Evolutionary conservation across 2,797 vertebrate species (phyloP).

Genomic region (Apogon talboti): DNA sequence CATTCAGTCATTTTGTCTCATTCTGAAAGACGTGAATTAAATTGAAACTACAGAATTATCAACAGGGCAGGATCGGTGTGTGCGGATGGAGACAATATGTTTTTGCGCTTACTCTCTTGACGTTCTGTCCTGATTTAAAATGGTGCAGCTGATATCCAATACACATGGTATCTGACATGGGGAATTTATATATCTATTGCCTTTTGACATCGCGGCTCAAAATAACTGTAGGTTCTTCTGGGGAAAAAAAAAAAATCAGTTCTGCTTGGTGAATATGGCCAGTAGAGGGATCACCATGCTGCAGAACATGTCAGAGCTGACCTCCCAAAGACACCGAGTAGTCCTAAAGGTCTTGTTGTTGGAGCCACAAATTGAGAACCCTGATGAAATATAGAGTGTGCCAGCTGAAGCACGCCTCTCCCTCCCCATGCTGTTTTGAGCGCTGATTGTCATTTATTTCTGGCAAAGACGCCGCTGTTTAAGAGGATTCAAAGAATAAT

Average conservation of each 20-base stretch:
- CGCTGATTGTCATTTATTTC: constrained; percentile 26
- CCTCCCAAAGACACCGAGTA: constrained; percentile 28
- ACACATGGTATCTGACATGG: constrained; percentile 77
- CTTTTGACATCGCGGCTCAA: constrained; percentile 79
- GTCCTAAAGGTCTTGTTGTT: constrained; percentile 54
- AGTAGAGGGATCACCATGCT: constrained; percentile 39
- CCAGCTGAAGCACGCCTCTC: constrained; percentile 57
- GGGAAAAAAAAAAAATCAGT: background rate
- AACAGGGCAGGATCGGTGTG: constrained; percentile 61
- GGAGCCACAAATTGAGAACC: constrained; percentile 54
- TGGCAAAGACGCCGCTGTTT: constrained; percentile 31
- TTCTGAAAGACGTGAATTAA: constrained; percentile 69
- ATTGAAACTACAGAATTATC: constrained; percentile 73
- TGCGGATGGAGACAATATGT: constrained; percentile 19
- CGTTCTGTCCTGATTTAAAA: constrained; percentile 77
- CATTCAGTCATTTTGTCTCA: constrained; percentile 68
- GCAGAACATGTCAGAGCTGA: constrained; percentile 22
- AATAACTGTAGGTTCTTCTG: constrained; percentile 46
- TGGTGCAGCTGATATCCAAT: constrained; percentile 74
- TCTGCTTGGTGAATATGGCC: constrained; percentile 11
- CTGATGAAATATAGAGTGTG: constrained; percentile 63
- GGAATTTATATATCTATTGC: constrained; percentile 82
- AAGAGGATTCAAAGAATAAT: constrained; percentile 24
- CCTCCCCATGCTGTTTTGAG: constrained; percentile 22
- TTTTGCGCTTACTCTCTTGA: constrained; percentile 57